Evolutionary conservation across 2,797 vertebrate species (phyloP), one percentile per base, ranked within the genome.

Genomic region (Setipinna tenuifilis): DNA sequence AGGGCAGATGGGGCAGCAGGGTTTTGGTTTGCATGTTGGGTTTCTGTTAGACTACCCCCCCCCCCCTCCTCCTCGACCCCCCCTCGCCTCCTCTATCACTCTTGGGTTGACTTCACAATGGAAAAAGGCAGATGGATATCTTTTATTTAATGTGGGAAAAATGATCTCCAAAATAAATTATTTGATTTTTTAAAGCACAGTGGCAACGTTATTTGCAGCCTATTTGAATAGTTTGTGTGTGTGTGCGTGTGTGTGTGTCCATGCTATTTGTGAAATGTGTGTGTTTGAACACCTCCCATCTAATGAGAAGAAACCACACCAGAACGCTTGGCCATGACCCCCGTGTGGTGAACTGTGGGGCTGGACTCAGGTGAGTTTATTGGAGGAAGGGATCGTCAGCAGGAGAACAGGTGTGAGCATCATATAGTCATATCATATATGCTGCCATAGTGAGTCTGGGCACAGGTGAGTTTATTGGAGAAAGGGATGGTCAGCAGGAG

Each of bases 101-200:
- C 85, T 89, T 88, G 87, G 87, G 80, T 93, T 90, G 87, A 93
- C 92, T 93, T 94, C 87, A 90, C 92, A 92, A 90, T 91, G 92
- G 92, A 92, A 93, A 93, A 94, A 94, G 92, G 94, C 92, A 88
- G 35, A 84, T 84, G 84, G 93, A 90, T 19, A 94, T 92, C 89
- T 93, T 94, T 95, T 95, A 95, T 95, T 94, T 94, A 94, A 95
- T 94, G 92, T 93, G 92, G 90, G 93, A 92, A 94, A 92, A 94
- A 81, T n/a, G 89, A 94, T 93, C 92, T 93, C 94, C 92, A 91
- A 94, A 94, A 94, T 94, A 95, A 94, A 95, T 94, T 94, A 95
- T 95, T 95, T 91, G 91, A 94, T 93, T 93, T 93, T 94, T 94
- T 71, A 71, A 71, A 71, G 35, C 65, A 71, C 65, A 71, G 65